Percentiles rank a stretch among this genome's conserved stretches.
Conservation (phyloP, 2,888 invertebrate species). For the Deilephila elpenor region DNA sequence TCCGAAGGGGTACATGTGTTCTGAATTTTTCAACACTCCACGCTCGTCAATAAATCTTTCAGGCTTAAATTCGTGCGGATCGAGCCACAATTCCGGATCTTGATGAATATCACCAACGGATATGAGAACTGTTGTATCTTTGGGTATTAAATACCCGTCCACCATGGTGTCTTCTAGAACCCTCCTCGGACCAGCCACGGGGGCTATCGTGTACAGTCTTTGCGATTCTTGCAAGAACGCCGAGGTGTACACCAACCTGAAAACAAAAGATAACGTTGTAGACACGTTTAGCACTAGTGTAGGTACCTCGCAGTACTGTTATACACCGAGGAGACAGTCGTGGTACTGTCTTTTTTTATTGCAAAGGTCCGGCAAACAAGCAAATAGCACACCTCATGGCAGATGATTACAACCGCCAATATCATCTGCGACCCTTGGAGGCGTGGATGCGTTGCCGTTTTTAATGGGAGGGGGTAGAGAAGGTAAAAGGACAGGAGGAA, state of each 20-base stretch:
- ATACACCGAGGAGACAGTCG: too few species aligned
- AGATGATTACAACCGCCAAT: too few species aligned
- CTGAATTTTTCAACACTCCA: constrained; percentile 80
- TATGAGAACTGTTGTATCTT: constrained; percentile 82
- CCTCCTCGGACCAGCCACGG: constrained; percentile 82
- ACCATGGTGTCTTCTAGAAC: constrained; percentile 64
- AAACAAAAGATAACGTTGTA: constrained; percentile 42
- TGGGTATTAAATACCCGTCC: constrained; percentile 74
- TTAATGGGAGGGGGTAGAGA: too few species aligned
- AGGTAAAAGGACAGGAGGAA: too few species aligned
- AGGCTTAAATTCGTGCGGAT: constrained; percentile 85
- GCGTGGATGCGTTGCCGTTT: too few species aligned
- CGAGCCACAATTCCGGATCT: constrained; percentile 82
- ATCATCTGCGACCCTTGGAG: too few species aligned
- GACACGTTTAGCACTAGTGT: too few species aligned
- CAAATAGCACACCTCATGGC: too few species aligned
- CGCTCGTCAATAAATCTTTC: constrained; percentile 85
- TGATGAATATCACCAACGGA: constrained; percentile 81
- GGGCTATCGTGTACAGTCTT: constrained; percentile 81
- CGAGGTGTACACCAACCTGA: constrained; percentile 79
- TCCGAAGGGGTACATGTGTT: constrained; percentile 87
- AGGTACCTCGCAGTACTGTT: too few species aligned
- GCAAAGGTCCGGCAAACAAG: too few species aligned
- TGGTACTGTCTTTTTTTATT: too few species aligned
- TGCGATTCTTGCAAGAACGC: constrained; percentile 85